A percentile compares a stretch with the other conserved stretches of the same genome.
These are phyloP conservation scores for Eupithecia subfuscata DNA, from an alignment of 2,888 invertebrate genomes.

Conservation along the genomic window DNA sequence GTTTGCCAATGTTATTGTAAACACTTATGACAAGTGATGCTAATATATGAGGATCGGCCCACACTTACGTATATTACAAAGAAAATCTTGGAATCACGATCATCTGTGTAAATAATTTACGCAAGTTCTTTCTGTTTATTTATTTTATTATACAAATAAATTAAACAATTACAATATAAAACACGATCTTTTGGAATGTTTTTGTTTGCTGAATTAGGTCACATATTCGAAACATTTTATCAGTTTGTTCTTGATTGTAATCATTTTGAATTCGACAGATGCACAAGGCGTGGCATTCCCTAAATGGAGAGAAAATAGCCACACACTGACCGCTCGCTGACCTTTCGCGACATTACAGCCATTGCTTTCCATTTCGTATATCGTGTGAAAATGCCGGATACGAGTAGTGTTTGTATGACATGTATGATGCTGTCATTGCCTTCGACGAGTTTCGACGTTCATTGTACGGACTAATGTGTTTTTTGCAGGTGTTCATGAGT, in stretches of 20 bases:
- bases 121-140: background rate
- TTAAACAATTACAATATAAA: background rate
- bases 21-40: conserved; percentile 50
- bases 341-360: conserved; percentile 47
- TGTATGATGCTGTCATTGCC: conserved; percentile 25
- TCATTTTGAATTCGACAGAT: conserved; percentile 38
- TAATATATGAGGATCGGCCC: conserved; percentile 44
- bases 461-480: conserved; percentile 25
- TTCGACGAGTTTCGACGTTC: conserved; percentile 23
- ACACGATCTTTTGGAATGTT: background rate
- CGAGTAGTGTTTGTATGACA: conserved; percentile 31
- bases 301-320: conserved; percentile 73
- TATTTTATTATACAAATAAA: background rate
- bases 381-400: conserved; percentile 38
- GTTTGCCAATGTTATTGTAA: conserved; percentile 37
- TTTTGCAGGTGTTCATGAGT: conserved; percentile 26
- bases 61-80: conserved; percentile 12
- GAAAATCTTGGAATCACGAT: conserved; percentile 13
- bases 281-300: conserved; percentile 57
- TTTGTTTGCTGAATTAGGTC: background rate
- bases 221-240: background rate
- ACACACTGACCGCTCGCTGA: conserved; percentile 59
- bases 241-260: conserved; percentile 21
- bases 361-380: conserved; percentile 47
- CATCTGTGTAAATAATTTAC: background rate